Conservation (phyloP, 2,888 invertebrate species). For the Microctonus hyperodae region DNA sequence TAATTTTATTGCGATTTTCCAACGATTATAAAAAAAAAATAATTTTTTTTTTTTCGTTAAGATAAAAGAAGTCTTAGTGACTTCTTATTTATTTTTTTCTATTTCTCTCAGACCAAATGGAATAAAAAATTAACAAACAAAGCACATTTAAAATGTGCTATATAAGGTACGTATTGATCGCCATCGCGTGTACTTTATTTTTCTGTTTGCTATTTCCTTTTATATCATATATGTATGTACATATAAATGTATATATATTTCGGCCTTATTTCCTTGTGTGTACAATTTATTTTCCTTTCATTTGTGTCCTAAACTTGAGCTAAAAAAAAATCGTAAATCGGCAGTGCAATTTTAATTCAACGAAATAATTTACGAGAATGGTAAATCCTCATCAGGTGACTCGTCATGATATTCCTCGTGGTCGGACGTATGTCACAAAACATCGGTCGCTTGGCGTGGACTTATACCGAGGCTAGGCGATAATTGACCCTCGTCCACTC, state of each 20-base stretch:
- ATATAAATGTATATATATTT: not conserved
- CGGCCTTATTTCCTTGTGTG: not conserved
- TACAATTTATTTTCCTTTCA: not conserved
- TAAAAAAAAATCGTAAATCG: conserved; percentile 10
- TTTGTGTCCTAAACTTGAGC: not conserved
- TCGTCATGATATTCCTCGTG: conserved; percentile 64
- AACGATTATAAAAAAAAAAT: not conserved
- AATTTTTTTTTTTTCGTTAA: not conserved
- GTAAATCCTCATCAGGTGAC: conserved; percentile 61
- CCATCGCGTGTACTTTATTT: not conserved
- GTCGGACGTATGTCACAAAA: conserved; percentile 64
- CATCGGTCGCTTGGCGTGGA: conserved; percentile 59
- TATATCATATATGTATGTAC: not conserved
- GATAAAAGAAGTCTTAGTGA: not conserved
- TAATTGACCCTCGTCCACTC: conserved; percentile 61
- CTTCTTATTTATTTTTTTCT: not conserved
- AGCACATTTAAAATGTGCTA: not conserved
- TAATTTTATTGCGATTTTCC: not conserved
- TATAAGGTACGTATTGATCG: not conserved
- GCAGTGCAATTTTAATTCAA: conserved; percentile 20
- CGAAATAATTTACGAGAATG: conserved; percentile 57
- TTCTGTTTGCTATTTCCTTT: not conserved
- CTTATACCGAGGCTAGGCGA: conserved; percentile 63
- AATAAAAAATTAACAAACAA: not conserved
- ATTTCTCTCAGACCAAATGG: not conserved